A percentile compares a stretch with the other conserved stretches of the same genome.
phyloP scores from a whole-genome alignment of 2,797 vertebrate genomes.

The Margarornis squamiger region DNA sequence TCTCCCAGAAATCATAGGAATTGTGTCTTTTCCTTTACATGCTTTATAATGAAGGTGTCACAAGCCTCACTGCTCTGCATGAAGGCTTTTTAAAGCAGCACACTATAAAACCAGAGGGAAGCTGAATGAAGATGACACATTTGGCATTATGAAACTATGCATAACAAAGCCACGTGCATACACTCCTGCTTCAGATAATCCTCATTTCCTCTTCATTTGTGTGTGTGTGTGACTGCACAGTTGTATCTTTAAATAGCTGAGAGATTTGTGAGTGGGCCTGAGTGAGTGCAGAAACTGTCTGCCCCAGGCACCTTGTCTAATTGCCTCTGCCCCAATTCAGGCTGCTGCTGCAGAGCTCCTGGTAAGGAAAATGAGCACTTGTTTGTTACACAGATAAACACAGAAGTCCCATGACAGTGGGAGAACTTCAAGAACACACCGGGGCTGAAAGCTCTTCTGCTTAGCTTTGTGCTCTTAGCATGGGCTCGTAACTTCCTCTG shows the following conservation, averaged over 20 bases:
- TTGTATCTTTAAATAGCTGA: not conserved
- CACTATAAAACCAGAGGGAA: not conserved
- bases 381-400: not conserved
- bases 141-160: not conserved
- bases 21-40: not conserved
- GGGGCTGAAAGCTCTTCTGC: not conserved
- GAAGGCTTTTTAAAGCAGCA: not conserved
- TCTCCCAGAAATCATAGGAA: not conserved
- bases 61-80: not conserved
- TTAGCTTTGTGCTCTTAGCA: not conserved
- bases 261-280: not conserved
- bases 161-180: not conserved
- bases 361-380: not conserved
- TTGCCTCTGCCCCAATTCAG: not conserved
- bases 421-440: not conserved
- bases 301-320: not conserved
- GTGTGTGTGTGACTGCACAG: not conserved
- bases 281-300: not conserved
- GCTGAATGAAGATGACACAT: not conserved
- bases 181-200: not conserved
- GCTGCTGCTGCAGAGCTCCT: not conserved
- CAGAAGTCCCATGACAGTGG: not conserved
- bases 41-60: not conserved
- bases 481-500: not conserved
- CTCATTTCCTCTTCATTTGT: not conserved